phyloP scores from a whole-genome alignment of 2,113 vertebrate species.

The Rhabdornis inornatus region DNA sequence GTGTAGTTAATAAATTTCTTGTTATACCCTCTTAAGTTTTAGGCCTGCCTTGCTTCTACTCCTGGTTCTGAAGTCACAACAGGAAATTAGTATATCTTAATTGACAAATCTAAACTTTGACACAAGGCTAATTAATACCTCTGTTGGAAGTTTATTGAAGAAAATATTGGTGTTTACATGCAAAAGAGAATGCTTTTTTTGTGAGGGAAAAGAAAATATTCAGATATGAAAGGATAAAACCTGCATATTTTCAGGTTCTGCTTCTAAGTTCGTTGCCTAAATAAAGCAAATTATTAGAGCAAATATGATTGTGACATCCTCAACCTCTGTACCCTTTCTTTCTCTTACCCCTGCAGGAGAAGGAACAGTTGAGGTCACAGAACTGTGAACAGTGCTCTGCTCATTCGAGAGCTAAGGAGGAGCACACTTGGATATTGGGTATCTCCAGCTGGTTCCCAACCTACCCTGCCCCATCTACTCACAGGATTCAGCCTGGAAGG shows the following conservation, averaged over 20 bases:
- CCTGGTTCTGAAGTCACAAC: too few relatives aligned
- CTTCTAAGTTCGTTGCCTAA: background rate
- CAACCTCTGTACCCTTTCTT: background rate
- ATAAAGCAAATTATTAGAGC: too few relatives aligned
- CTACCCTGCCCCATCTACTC: background rate
- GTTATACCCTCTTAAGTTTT: too few relatives aligned
- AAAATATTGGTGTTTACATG: background rate
- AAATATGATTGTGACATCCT: background rate
- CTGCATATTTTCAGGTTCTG: background rate
- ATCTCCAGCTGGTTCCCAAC: background rate
- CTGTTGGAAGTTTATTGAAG: background rate
- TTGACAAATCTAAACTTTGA: too few relatives aligned
- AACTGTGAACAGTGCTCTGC: background rate
- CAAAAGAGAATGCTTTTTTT: background rate
- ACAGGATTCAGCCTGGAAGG: background rate
- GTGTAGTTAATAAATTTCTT: too few relatives aligned
- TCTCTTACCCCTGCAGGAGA: background rate
- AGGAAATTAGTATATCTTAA: too few relatives aligned
- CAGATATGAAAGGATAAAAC: background rate
- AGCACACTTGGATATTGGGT: background rate
- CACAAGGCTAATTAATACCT: background rate
- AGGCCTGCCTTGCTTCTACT: too few relatives aligned
- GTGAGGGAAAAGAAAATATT: background rate
- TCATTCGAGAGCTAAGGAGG: background rate
- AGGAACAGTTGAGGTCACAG: background rate